Conservation (phyloP, 2,888 invertebrate genomes). For the Megalurothrips usitatus region DNA sequence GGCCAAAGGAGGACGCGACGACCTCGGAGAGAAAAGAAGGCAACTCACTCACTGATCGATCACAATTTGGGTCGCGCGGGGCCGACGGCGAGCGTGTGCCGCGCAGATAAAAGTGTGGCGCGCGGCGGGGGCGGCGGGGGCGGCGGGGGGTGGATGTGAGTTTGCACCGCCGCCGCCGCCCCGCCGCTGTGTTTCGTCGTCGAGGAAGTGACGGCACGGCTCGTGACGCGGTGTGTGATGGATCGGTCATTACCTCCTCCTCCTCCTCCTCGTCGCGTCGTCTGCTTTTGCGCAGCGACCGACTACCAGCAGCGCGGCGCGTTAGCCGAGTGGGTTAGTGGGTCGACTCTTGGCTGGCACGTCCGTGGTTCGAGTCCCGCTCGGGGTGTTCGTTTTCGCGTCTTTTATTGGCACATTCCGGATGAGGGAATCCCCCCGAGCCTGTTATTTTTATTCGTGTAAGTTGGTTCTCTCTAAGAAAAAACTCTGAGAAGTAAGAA, state of each 20-base stretch:
- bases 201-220: neutral
- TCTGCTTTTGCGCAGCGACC: neutral
- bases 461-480: no score
- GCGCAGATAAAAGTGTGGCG: neutral
- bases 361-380: no score
- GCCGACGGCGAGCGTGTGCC: neutral
- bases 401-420: no score
- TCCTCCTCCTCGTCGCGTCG: neutral
- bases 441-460: no score
- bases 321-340: no score
- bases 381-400: no score
- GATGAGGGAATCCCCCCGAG: no score
- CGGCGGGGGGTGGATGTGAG: neutral
- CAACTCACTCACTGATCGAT: neutral
- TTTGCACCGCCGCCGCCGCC: no score
- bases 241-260: slow-evolving; percentile 1
- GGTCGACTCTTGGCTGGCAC: no score
- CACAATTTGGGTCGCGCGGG: neutral
- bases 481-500: no score
- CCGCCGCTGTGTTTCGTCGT: neutral
- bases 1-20: neutral
- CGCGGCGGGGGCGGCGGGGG: neutral
- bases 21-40: no score
- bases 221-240: neutral
- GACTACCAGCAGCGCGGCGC: no score